Evolutionary conservation across 2,113 vertebrate species (phyloP), one percentile per base, ranked within the genome.

Genomic region (Silurus asotus): DNA sequence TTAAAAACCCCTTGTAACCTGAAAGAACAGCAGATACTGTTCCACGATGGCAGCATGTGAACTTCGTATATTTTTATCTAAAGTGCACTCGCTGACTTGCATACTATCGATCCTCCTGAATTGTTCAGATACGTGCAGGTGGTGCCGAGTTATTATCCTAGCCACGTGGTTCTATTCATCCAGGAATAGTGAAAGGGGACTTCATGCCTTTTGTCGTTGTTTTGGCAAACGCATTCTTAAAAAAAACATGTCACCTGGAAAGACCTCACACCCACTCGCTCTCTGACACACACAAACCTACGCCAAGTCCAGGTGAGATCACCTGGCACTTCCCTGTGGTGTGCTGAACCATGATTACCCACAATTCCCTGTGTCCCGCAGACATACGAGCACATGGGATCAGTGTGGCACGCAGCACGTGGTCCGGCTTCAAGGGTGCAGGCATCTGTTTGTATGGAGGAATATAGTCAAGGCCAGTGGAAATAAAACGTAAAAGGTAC

Each of bases 391-490:
- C 80, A 86, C 82, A 85, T 70, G 72, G 86, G 80, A 87, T 75
- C 69, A 45, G 51, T 81, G 25, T 77, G 82, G 70, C 51, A 65
- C 80, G 53, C 87, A 82, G 79, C 69, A 13, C 82, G 72, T 59
- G 55, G 75, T 55, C 11, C 45, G 76, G 69, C 78, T 56, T 80
- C 81, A 87, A 88, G 89, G 81, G 84, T 77, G 84, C 81, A 70
- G 84, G 77, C 90, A 91, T 90, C 79, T 92, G 88, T 87, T 90
- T 86, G 74, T 86, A 84, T 79, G 53, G 86, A 81, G 81, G 76
- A 83, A 77, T 84, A 87, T 86, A 86, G 56, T 88, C 82, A 87
- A 78, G 84, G 87, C 85, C 74, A 84, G 86, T 65, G 62, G 55
- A 86, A 81, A 79, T 83, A 86, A 58, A 48, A 4, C 49, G 81